Percentiles rank a stretch among this genome's conserved stretches.
Conservation (phyloP, 2,888 invertebrate genomes). For the Dromius quadrimaculatus region DNA sequence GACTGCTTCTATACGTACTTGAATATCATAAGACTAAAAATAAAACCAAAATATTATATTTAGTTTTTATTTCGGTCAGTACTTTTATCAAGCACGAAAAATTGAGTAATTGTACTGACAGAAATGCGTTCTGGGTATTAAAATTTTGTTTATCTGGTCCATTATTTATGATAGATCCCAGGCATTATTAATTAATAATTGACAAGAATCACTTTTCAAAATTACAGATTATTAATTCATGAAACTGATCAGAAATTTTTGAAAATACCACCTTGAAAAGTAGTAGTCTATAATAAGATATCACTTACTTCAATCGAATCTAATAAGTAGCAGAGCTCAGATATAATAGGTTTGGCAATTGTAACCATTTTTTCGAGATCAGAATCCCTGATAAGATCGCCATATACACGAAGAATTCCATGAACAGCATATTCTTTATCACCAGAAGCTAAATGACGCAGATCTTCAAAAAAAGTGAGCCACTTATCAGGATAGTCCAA, state of each 20-base stretch:
- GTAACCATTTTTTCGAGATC: constrained; percentile 74
- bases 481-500: constrained; percentile 82
- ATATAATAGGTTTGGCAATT: constrained; percentile 76
- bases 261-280: too few species aligned
- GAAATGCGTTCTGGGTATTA: too few species aligned
- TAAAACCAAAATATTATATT: constrained; percentile 31
- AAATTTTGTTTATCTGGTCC: too few species aligned
- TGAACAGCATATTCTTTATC: constrained; percentile 72
- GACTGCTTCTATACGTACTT: constrained; percentile 72
- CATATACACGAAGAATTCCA: constrained; percentile 79
- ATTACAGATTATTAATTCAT: too few species aligned
- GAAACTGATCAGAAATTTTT: too few species aligned
- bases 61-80: too few species aligned
- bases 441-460: constrained; percentile 75
- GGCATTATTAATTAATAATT: too few species aligned
- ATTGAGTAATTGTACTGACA: too few species aligned
- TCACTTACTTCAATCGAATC: constrained; percentile 70
- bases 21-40: background rate
- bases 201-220: too few species aligned
- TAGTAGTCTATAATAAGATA: background rate
- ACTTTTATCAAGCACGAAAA: too few species aligned
- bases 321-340: constrained; percentile 78
- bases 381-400: constrained; percentile 77
- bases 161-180: too few species aligned
- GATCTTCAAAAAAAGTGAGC: constrained; percentile 76